Percentiles rank a stretch among this genome's conserved stretches.
phyloP scores from a whole-genome alignment of 2,797 vertebrate species.

The Pangasius sanitwongsei region DNA sequence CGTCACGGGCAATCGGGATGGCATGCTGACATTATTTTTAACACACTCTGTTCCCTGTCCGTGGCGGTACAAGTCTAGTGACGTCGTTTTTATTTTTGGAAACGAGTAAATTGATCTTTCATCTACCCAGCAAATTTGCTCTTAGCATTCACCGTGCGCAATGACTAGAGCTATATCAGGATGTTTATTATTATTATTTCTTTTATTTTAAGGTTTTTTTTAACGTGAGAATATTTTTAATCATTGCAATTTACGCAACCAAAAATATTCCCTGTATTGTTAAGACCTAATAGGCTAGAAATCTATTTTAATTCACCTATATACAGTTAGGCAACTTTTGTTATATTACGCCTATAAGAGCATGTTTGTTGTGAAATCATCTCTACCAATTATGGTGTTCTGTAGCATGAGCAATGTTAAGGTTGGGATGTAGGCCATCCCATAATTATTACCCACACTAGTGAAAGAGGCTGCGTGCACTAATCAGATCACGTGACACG shows the following conservation, averaged over 20 bases:
- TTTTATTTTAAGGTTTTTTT: background rate
- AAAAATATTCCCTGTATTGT: background rate
- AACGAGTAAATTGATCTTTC: slow-evolving; percentile 58
- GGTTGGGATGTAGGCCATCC: background rate
- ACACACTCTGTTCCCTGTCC: slow-evolving; percentile 50
- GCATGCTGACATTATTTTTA: slow-evolving; percentile 50
- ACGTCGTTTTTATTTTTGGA: slow-evolving; percentile 64
- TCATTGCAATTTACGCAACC: background rate
- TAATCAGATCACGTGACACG: background rate
- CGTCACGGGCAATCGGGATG: slow-evolving; percentile 55
- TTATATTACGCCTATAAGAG: background rate
- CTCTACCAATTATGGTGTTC: background rate
- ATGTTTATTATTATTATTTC: background rate
- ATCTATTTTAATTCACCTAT: background rate
- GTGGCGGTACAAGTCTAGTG: slow-evolving; percentile 55
- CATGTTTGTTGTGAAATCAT: background rate
- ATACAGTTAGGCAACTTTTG: background rate
- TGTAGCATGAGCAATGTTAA: background rate
- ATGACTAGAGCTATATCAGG: background rate
- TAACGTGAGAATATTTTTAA: no score
- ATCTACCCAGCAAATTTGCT: slow-evolving; percentile 48
- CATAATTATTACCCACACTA: slow-evolving; percentile 5
- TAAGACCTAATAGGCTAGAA: background rate
- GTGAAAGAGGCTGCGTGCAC: background rate
- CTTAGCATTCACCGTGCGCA: slow-evolving; percentile 23